These are phyloP conservation scores for Chlorops oryzae DNA, from an alignment of 1,140 invertebrate genomes.

Conservation along the genomic window DNA sequence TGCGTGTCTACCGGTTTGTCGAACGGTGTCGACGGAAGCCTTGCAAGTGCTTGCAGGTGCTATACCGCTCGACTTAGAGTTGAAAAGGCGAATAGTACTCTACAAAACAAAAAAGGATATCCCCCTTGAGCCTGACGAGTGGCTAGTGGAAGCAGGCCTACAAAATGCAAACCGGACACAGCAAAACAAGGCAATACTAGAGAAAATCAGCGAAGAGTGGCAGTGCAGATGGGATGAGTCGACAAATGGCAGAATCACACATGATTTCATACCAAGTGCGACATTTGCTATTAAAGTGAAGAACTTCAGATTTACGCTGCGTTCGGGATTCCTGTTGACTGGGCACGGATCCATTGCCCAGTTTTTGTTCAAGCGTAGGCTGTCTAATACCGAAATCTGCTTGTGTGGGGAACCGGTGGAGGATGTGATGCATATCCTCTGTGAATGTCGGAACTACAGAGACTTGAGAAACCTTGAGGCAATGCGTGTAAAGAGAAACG, in stretches of 20 bases:
- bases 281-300: neutral
- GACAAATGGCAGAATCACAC: conserved; percentile 4
- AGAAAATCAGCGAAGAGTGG: neutral
- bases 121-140: neutral
- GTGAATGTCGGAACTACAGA: no score
- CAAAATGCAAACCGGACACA: neutral
- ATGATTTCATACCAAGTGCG: neutral
- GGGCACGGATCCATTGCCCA: no score
- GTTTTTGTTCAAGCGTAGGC: no score
- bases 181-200: neutral
- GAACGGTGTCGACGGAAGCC: conserved; percentile 11
- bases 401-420: no score
- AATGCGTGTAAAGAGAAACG: no score
- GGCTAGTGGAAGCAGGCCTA: neutral
- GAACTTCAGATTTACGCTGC: conserved; percentile 4
- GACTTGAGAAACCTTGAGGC: no score
- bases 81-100: neutral
- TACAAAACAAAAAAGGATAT: conserved; percentile 9
- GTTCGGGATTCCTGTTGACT: conserved; percentile 10
- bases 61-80: conserved; percentile 3
- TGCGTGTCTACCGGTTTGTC: conserved; percentile 1
- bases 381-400: no score
- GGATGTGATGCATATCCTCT: no score
- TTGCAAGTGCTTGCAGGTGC: conserved; percentile 1
- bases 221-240: conserved; percentile 1